These are phyloP conservation scores for Temnothorax longispinosus DNA, from an alignment of 1,140 invertebrate species.

Conservation along the genomic window DNA sequence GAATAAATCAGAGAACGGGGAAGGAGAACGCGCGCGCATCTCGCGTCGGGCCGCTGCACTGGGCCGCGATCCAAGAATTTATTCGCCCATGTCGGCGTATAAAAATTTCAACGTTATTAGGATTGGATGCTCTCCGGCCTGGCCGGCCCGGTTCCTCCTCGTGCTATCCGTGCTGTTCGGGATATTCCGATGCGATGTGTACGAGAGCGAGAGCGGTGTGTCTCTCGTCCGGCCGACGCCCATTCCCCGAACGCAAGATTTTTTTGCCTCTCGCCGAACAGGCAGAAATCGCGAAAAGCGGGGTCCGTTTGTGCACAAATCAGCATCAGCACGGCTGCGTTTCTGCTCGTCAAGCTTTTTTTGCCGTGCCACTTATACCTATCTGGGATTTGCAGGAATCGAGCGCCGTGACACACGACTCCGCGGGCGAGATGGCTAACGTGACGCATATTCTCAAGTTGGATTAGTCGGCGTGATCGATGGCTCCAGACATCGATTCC, in stretches of 20 bases:
- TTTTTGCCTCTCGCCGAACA: neutral
- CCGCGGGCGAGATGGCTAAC: conserved; percentile 26
- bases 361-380: conserved; percentile 34
- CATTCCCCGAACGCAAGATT: conserved; percentile 1
- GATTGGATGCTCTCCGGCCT: conserved; percentile 61
- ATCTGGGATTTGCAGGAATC: conserved; percentile 30
- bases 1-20: conserved; percentile 66
- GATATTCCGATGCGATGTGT: conserved; percentile 62
- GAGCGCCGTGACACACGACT: conserved; percentile 22
- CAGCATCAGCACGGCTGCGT: conserved; percentile 34
- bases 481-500: conserved; percentile 10
- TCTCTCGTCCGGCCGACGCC: conserved; percentile 27
- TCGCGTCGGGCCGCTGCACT: conserved; percentile 9
- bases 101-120: conserved; percentile 78
- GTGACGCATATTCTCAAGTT: conserved; percentile 45
- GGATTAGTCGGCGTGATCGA: conserved; percentile 47
- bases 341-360: conserved; percentile 23
- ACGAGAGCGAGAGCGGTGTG: conserved; percentile 9
- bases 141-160: neutral
- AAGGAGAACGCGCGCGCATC: conserved; percentile 24
- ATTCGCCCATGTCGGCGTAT: conserved; percentile 69
- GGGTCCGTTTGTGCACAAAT: conserved; percentile 20
- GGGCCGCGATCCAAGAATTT: conserved; percentile 72
- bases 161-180: conserved; percentile 8
- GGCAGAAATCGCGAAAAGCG: conserved; percentile 19